Percentiles rank a stretch among this genome's conserved stretches.
These are phyloP conservation scores for Leucosticte australis DNA, from an alignment of 2,113 vertebrate genomes.

Conservation along the genomic window DNA sequence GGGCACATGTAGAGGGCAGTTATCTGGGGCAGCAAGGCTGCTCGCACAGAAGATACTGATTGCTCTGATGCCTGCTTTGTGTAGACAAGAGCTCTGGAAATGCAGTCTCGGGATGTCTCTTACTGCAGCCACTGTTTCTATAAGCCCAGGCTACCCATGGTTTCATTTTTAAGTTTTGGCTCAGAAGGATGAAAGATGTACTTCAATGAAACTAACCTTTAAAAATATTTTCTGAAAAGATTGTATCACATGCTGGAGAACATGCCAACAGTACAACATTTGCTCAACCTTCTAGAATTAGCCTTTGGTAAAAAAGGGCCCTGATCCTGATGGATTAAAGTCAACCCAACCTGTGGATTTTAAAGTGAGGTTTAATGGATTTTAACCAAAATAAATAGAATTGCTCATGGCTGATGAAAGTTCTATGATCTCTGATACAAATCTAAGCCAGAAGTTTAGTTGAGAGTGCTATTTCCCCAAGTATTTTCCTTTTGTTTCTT, in stretches of 20 bases:
- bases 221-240: constrained; percentile 14
- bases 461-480: not conserved
- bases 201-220: not conserved
- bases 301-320: not conserved
- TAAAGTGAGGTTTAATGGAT: not conserved
- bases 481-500: not conserved
- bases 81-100: not conserved
- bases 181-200: not conserved
- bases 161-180: not conserved
- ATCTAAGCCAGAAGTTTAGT: not conserved
- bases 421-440: not conserved
- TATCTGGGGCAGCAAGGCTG: not conserved
- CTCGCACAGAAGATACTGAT: not conserved
- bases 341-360: not conserved
- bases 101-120: not conserved
- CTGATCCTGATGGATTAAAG: not conserved
- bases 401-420: not conserved
- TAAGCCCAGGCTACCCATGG: not conserved
- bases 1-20: not conserved
- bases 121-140: not conserved
- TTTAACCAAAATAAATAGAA: constrained; percentile 30
- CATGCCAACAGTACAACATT: not conserved
- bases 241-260: not conserved
- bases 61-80: not conserved
- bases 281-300: not conserved